A percentile compares a stretch with the other conserved stretches of the same genome.
phyloP scores from a whole-genome alignment of 2,113 vertebrate genomes.

The Corythoichthys intestinalis region DNA sequence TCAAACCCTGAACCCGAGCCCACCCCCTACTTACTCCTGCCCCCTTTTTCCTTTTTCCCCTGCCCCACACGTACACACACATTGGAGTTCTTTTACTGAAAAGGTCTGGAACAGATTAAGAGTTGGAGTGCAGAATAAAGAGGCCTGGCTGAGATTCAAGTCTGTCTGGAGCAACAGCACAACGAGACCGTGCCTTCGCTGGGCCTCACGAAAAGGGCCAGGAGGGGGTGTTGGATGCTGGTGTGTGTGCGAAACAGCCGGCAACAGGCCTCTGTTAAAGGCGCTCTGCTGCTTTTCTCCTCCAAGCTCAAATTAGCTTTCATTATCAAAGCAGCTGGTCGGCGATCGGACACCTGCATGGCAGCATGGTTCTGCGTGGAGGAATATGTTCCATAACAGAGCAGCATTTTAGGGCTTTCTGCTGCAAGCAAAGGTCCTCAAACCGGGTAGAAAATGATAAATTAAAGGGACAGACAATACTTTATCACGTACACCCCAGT shows the following conservation, averaged over 20 bases:
- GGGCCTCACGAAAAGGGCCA: conserved; percentile 81
- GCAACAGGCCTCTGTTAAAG: conserved; percentile 68
- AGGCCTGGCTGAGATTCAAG: conserved; percentile 86
- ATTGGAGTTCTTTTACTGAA: conserved; percentile 88
- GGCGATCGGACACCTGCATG: conserved; percentile 55
- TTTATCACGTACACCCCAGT: too few species aligned
- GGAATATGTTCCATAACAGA: background rate
- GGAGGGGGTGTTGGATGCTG: background rate
- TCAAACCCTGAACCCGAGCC: conserved; percentile 31
- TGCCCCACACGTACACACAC: conserved; percentile 65
- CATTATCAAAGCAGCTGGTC: conserved; percentile 67
- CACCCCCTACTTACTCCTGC: background rate
- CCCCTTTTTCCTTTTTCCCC: conserved; percentile 33
- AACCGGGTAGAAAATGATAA: background rate
- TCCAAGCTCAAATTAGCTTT: conserved; percentile 68
- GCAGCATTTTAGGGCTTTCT: background rate
- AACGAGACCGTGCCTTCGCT: conserved; percentile 66
- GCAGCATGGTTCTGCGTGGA: conserved; percentile 5
- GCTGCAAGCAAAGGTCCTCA: background rate
- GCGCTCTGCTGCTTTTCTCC: conserved; percentile 66
- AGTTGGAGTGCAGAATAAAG: conserved; percentile 86
- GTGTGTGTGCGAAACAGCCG: conserved; percentile 45
- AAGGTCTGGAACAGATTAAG: conserved; percentile 98
- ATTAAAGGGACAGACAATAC: background rate
- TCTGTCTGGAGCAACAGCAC: conserved; percentile 83